A percentile compares a stretch with the other conserved stretches of the same genome.
These are phyloP conservation scores for Scytalopus superciliaris DNA, from an alignment of 2,113 vertebrate genomes.

Conservation along the genomic window DNA sequence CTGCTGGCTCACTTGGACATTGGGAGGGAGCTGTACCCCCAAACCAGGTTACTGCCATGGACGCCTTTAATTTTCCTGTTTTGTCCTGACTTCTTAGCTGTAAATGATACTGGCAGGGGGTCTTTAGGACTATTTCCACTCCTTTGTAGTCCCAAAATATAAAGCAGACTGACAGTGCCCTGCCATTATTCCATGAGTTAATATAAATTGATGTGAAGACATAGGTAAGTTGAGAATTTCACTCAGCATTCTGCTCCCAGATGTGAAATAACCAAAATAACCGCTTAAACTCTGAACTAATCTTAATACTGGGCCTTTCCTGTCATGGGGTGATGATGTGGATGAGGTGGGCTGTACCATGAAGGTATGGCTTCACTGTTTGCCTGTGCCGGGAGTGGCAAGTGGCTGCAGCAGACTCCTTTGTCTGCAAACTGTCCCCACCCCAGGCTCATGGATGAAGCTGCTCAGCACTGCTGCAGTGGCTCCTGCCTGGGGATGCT, in stretches of 20 bases:
- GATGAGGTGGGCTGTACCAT: neutral
- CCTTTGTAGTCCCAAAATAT: neutral
- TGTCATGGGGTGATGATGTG: neutral
- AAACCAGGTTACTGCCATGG: neutral
- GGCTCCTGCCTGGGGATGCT: neutral
- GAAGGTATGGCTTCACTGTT: neutral
- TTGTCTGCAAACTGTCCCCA: neutral
- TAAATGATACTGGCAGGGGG: neutral
- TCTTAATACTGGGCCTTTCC: neutral
- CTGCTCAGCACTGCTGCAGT: neutral
- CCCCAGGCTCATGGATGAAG: neutral
- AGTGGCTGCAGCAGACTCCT: neutral
- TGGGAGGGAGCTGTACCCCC: neutral
- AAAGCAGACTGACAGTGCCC: neutral
- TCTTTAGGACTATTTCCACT: neutral
- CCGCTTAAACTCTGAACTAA: neutral
- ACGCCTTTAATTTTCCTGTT: neutral
- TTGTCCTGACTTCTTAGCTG: neutral
- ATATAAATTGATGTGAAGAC: neutral
- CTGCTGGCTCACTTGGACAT: neutral
- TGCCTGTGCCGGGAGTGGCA: rapidly evolving
- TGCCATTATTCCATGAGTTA: neutral
- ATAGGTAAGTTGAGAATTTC: neutral
- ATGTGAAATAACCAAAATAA: neutral
- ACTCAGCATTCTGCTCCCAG: rapidly evolving